Evolutionary conservation across 2,888 invertebrate genomes (phyloP), one percentile per base, ranked within the genome.

Genomic region (Nymphalis urticae): DNA sequence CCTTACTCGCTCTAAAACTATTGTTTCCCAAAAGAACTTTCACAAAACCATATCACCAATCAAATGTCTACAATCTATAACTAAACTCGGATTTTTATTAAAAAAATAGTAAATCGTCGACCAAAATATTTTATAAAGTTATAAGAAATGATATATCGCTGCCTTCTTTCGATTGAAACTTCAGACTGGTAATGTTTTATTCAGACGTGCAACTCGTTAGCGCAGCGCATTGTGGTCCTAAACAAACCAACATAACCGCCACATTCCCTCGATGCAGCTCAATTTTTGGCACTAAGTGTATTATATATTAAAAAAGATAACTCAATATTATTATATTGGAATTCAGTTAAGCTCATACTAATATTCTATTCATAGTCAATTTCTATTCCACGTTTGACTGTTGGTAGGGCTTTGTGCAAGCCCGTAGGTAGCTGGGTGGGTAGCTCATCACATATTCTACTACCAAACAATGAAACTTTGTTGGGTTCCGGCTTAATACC

Each of bases 171-270:
- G 50, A 73, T 76, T 76, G 71, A 19, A 54, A 76, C 76, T 48
- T 70, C 65, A 75, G 74, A 75, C 75, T 73, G 76, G 79, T 84
- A 77, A 91, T 92, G 91, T 92, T 91, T 92, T 91, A 92, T 92
- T 91, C 91, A 92, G 88, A 79, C 85, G 79, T 80, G 85, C 83
- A 83, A 86, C 90, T 91, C 92, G 91, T 92, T 90, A 92, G 89
- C 81, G 85, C 82, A 81, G 83, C 79, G 88, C 86, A 90, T 89
- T 90, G 90, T 91, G 88, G 87, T 79, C 86, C 89, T 86, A 89
- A 88, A 89, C 89, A 90, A 90, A 89, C 88, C 84, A 78, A 76
- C 83, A 81, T 79, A 79, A 79, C 79, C 80, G 80, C 81, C 82
- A 82, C 80, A 81, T 79, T 83, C 82, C 76, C 80, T 83, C 83